Conservation (phyloP, 2,888 invertebrate genomes). For the Agrenia bidenticulata region DNA sequence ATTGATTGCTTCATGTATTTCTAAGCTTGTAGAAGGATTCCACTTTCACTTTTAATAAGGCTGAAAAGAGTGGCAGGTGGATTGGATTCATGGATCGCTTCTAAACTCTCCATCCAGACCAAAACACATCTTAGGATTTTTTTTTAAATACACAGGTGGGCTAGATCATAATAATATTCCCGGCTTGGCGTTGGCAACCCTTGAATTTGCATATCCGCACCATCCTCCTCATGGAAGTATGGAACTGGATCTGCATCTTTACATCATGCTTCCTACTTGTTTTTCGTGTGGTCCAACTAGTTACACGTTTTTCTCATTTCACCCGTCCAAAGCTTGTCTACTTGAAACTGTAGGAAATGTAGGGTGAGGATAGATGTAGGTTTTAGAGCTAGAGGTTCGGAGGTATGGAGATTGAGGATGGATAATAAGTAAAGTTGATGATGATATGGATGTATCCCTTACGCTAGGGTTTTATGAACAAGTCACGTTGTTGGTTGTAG, state of each 20-base stretch:
- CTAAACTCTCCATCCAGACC: neutral
- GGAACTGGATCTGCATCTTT: conserved; percentile 12
- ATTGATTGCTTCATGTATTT: no score
- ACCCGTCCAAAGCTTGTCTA: neutral
- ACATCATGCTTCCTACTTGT: conserved; percentile 2
- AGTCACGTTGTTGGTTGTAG: conserved; percentile 7
- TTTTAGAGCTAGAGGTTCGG: neutral
- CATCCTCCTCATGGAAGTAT: neutral
- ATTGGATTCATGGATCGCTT: conserved; percentile 13
- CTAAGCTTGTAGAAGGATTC: neutral
- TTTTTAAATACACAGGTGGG: conserved; percentile 19
- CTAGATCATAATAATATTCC: conserved; percentile 3
- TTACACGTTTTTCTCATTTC: conserved; percentile 17
- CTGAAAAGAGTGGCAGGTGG: conserved; percentile 12
- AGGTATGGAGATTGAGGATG: neutral
- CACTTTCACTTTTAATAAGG: conserved; percentile 19
- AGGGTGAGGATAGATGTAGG: neutral
- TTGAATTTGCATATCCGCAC: neutral
- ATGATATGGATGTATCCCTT: neutral
- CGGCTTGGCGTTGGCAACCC: neutral
- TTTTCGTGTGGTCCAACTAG: conserved; percentile 5
- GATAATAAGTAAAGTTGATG: neutral
- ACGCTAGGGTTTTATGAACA: neutral
- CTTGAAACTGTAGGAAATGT: neutral
- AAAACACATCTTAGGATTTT: conserved; percentile 3